A percentile compares a stretch with the other conserved stretches of the same genome.
Conservation (phyloP, 2,797 vertebrate genomes). For the Hippopotamyrus pictus region DNA sequence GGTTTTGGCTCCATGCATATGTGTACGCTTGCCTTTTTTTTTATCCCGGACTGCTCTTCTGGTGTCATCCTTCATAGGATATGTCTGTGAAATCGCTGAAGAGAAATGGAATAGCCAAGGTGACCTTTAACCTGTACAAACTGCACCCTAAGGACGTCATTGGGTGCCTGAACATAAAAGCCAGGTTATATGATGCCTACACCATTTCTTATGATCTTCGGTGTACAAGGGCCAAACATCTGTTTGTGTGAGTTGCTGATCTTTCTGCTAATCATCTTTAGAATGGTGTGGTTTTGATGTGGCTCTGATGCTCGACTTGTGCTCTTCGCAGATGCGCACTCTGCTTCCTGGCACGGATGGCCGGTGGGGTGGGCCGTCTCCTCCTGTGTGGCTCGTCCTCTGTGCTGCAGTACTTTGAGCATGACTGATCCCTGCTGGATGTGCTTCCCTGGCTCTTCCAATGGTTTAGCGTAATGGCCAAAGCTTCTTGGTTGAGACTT, state of each 20-base stretch:
- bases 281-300: background rate
- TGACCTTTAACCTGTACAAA: slow-evolving; percentile 77
- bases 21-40: background rate
- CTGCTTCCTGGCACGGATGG: background rate
- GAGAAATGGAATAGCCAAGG: slow-evolving; percentile 67
- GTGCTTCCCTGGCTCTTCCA: background rate
- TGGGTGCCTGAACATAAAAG: slow-evolving; percentile 70
- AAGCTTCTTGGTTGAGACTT: background rate
- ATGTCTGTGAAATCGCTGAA: slow-evolving; percentile 42
- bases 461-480: background rate
- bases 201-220: slow-evolving; percentile 69
- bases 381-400: slow-evolving; percentile 7
- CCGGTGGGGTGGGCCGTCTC: background rate
- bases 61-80: background rate
- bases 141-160: slow-evolving; percentile 73
- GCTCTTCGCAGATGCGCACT: background rate
- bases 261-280: background rate
- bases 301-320: background rate
- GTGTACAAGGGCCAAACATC: slow-evolving; percentile 58
- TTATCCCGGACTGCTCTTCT: background rate
- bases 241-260: slow-evolving; percentile 59
- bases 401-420: background rate
- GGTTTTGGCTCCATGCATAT: background rate
- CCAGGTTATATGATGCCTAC: slow-evolving; percentile 70
- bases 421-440: background rate